phyloP scores from a whole-genome alignment of 2,888 invertebrate species.

The Eristalis intricaria region DNA sequence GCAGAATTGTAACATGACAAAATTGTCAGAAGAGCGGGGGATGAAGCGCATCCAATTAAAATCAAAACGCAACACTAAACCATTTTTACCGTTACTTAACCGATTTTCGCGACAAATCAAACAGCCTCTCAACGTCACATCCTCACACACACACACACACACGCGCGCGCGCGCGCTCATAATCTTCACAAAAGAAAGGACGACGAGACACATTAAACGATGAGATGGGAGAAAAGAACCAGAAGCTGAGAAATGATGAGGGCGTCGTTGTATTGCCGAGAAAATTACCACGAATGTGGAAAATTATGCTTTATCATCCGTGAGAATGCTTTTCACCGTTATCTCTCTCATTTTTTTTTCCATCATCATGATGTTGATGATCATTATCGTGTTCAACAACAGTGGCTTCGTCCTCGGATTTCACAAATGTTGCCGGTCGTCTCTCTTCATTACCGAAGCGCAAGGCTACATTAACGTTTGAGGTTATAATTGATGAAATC shows the following conservation, averaged over 20 bases:
- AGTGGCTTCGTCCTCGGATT: not conserved
- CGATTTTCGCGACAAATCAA: slow-evolving; percentile 46
- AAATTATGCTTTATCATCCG: slow-evolving; percentile 66
- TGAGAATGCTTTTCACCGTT: slow-evolving; percentile 45
- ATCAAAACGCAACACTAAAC: slow-evolving; percentile 68
- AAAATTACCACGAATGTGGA: slow-evolving; percentile 63
- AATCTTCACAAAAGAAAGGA: not conserved
- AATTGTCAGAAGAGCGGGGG: slow-evolving; percentile 12
- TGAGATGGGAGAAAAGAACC: not conserved
- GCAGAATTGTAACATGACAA: not conserved
- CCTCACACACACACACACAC: not conserved
- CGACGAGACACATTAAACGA: not conserved
- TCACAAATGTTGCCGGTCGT: not conserved
- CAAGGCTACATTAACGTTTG: slow-evolving; percentile 23
- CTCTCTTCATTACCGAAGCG: not conserved
- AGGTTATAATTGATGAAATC: slow-evolving; percentile 49
- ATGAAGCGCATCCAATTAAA: slow-evolving; percentile 64
- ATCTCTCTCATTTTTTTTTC: not conserved
- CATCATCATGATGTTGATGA: slow-evolving; percentile 29
- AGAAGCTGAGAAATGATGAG: slow-evolving; percentile 2
- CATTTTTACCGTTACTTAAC: slow-evolving; percentile 59
- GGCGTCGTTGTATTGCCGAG: not conserved
- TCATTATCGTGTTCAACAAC: slow-evolving; percentile 8
- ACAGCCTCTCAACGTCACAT: slow-evolving; percentile 2
- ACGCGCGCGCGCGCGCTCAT: not conserved